These are phyloP conservation scores for Poecilia gillii DNA, from an alignment of 2,797 vertebrate species.

Conservation along the genomic window DNA sequence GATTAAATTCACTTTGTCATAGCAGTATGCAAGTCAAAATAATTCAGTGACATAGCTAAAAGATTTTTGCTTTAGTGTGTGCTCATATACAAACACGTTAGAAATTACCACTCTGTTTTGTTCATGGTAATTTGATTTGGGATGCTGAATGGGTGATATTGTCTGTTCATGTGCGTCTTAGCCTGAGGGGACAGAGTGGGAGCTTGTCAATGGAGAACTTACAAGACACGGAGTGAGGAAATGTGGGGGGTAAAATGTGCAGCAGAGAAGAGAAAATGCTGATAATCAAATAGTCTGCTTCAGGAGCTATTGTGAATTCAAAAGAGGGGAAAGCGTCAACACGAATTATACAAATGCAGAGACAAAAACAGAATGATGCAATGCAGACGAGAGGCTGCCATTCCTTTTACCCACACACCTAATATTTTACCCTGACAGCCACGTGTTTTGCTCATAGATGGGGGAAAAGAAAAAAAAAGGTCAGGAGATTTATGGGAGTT, in stretches of 20 bases:
- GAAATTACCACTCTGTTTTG: conserved; percentile 76
- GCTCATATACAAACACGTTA: conserved; percentile 74
- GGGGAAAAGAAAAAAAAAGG: not conserved
- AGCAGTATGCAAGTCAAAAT: conserved; percentile 26
- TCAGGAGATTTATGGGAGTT: not conserved
- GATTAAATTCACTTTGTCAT: conserved; percentile 11
- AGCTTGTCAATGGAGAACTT: conserved; percentile 42
- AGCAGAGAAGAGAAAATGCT: conserved; percentile 1
- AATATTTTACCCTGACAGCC: not conserved
- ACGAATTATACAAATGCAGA: conserved; percentile 24
- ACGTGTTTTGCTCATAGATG: not conserved
- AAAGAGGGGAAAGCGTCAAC: conserved; percentile 22
- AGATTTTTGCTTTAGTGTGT: conserved; percentile 53
- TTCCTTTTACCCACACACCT: not conserved
- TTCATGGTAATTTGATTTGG: conserved; percentile 75
- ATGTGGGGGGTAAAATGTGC: conserved; percentile 21
- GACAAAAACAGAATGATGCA: conserved; percentile 43
- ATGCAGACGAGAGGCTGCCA: not conserved
- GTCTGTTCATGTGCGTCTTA: conserved; percentile 54
- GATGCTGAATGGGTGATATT: conserved; percentile 64
- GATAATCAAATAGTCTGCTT: conserved; percentile 23
- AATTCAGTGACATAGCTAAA: conserved; percentile 44
- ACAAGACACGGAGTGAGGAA: conserved; percentile 35
- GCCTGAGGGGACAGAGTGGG: conserved; percentile 48
- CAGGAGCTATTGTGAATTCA: conserved; percentile 18